Percentiles rank a stretch among this genome's conserved stretches.
phyloP scores from a whole-genome alignment of 2,113 vertebrate genomes.

The Mellivora capensis region DNA sequence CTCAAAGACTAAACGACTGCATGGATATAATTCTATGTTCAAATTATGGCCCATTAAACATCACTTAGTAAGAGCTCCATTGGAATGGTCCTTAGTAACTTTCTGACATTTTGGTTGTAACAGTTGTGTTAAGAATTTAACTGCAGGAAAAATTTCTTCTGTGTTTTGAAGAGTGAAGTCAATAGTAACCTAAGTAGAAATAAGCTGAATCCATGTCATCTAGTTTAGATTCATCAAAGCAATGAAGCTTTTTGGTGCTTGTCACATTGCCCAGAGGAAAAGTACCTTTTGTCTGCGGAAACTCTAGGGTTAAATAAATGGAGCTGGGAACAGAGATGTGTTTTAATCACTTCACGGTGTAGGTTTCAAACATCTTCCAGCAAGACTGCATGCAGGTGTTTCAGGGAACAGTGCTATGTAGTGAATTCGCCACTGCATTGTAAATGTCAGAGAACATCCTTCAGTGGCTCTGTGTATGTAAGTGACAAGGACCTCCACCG shows the following conservation, averaged over 20 bases:
- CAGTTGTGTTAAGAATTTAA: neutral
- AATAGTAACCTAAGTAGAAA: neutral
- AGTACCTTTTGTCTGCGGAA: neutral
- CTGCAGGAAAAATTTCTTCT: neutral
- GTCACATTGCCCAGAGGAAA: neutral
- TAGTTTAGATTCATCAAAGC: slow-evolving; percentile 16
- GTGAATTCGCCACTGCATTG: neutral
- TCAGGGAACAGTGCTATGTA: neutral
- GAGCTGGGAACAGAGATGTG: neutral
- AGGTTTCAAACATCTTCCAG: neutral
- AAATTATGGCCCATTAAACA: neutral
- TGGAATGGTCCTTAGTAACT: neutral
- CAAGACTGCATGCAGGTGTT: neutral
- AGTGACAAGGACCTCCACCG: neutral
- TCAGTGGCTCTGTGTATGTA: neutral
- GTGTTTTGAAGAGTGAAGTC: neutral
- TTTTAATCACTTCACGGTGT: neutral
- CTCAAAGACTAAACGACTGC: neutral
- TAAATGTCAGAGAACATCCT: neutral
- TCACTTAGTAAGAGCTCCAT: neutral
- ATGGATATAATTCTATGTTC: neutral
- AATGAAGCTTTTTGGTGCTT: neutral
- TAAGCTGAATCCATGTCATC: neutral
- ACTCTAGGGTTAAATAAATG: neutral
- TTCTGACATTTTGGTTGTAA: neutral